Conservation (phyloP, 2,888 invertebrate genomes). For the Caenorhabditis plicata region DNA sequence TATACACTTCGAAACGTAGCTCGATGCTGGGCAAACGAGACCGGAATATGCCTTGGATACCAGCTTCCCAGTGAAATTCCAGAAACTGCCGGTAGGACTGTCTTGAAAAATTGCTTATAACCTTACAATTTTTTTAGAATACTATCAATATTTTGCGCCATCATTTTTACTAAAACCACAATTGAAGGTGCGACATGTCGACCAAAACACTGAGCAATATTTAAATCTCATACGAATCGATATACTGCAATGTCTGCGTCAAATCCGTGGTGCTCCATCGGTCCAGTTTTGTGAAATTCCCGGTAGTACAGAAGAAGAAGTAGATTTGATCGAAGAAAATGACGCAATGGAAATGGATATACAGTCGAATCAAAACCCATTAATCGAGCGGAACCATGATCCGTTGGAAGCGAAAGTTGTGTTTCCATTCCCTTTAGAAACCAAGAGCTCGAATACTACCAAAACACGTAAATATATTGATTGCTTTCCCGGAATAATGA, state of each 20-base stretch:
- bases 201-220: slow-evolving; percentile 9
- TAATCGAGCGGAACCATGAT: no score
- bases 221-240: slow-evolving; percentile 5
- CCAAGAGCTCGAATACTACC: no score
- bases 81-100: slow-evolving; percentile 44
- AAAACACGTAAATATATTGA: no score
- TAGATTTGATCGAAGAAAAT: slow-evolving; percentile 19
- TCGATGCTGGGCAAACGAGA: slow-evolving; percentile 98
- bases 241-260: slow-evolving; percentile 11
- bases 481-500: no score
- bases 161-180: slow-evolving; percentile 3
- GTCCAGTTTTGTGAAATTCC: slow-evolving; percentile 83
- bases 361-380: no score
- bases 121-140: slow-evolving; percentile 2
- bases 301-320: slow-evolving; percentile 13
- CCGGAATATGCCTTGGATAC: slow-evolving; percentile 87
- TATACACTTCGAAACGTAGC: slow-evolving; percentile 98
- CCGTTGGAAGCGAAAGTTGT: no score
- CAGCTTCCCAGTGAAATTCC: slow-evolving; percentile 91
- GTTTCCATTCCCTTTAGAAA: no score
- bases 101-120: not conserved
- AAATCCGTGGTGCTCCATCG: slow-evolving; percentile 73
- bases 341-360: not conserved
- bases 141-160: slow-evolving; percentile 26
- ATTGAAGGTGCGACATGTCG: not conserved